Base-by-base conservation (phyloP, 2,888 invertebrate genomes). In the Lasius fuliginosus region DNA sequence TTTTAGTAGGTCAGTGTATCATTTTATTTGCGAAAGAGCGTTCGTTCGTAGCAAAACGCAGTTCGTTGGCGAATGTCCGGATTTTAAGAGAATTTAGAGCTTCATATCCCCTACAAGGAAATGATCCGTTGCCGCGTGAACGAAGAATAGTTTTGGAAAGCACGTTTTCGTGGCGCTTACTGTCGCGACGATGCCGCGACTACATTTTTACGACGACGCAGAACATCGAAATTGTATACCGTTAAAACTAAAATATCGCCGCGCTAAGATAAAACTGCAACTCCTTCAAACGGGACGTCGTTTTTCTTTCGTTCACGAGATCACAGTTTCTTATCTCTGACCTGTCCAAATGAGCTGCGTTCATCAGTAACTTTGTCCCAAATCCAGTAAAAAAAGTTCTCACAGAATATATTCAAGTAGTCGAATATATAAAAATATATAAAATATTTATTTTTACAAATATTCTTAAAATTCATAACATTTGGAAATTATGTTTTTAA, bases 1-100 rank as follows among this genome's bases (percentile, higher is more conserved):
- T 79, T 79, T 79, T 79, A 79, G 69, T 71, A 81, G 79, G 79
- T 69, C 60, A 71, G 42, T 81, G 79, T 40, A 81, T 81, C 79
- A 81, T 81, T 81, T 81, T 79, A 79, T 79, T 79, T 42, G 79
- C 69, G 69, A 69, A 36, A 69, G 79, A 79, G 42, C 79, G 36
- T 71, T 81, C 30, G 68, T 56, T 77, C 9, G 71, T 60, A 60
- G 46, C 60, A 69, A 53, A 71, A 60, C 71, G 79, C 60, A 33
- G 69, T 42, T 69, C 71, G 69, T 81, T 60, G 46, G 60, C 27
- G 12, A 58, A 69, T 12, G 69, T 79, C 46, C 46, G 36, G 46
- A 71, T 46, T 71, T 81, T 81, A 81, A 71, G 46, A 81, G 71
- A 81, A 81, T 81, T 81, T 81, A 81, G 36, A 81, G 69, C 71